Conservation (phyloP, 2,888 invertebrate genomes). For the Machimus atricapillus region DNA sequence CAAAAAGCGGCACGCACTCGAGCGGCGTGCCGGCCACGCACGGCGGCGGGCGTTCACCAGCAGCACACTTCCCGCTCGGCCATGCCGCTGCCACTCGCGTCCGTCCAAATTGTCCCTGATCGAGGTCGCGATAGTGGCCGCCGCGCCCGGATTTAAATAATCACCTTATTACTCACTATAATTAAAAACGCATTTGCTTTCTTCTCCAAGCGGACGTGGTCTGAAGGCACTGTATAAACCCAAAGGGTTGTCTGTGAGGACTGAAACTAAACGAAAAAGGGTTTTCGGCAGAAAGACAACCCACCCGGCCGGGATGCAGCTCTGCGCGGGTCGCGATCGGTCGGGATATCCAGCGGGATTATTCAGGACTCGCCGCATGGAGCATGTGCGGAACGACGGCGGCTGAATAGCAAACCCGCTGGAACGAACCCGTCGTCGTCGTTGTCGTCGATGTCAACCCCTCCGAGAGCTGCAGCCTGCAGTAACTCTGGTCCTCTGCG, state of each 20-base stretch:
- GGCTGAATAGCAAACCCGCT: not conserved
- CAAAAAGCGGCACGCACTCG: slow-evolving; percentile 6
- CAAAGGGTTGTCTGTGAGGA: slow-evolving; percentile 38
- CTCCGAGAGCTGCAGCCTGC: not conserved
- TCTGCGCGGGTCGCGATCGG: slow-evolving; percentile 27
- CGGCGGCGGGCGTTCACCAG: not conserved
- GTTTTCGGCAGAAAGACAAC: slow-evolving; percentile 18
- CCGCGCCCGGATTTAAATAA: not conserved
- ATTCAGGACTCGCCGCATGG: not conserved
- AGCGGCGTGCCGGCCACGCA: not conserved
- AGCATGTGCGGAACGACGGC: slow-evolving; percentile 8
- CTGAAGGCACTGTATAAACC: slow-evolving; percentile 39
- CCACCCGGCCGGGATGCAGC: slow-evolving; percentile 22
- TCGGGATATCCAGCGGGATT: slow-evolving; percentile 8
- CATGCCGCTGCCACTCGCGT: not conserved
- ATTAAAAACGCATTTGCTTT: slow-evolving; percentile 21
- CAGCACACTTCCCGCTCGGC: not conserved
- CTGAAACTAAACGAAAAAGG: slow-evolving; percentile 35
- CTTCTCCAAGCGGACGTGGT: not conserved
- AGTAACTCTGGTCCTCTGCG: not conserved
- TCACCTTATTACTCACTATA: slow-evolving; percentile 24
- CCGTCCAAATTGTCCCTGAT: not conserved
- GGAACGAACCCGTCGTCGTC: not conserved
- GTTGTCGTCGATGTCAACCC: slow-evolving; percentile 9
- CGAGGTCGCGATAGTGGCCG: not conserved